These are phyloP conservation scores for Cebus imitator DNA, from an alignment of 2,113 vertebrate species.

Conservation along the genomic window DNA sequence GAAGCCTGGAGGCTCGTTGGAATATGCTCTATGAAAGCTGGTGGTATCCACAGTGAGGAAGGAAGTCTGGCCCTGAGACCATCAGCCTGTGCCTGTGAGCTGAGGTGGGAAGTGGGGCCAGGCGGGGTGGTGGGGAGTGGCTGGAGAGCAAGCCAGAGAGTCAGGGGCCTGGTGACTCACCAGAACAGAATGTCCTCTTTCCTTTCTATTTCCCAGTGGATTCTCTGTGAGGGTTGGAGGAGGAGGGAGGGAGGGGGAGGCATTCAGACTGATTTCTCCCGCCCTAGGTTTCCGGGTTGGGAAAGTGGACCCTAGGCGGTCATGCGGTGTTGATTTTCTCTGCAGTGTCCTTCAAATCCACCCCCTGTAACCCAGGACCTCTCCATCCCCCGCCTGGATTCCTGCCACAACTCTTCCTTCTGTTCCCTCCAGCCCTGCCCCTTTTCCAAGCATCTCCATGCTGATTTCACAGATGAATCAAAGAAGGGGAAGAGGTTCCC, in stretches of 20 bases:
- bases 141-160: neutral
- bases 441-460: neutral
- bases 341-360: neutral
- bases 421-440: neutral
- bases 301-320: neutral
- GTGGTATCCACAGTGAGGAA: neutral
- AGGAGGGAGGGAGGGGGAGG: neutral
- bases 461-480: neutral
- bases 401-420: neutral
- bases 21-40: neutral
- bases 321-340: neutral
- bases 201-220: constrained; percentile 46
- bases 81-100: neutral
- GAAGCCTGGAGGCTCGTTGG: neutral
- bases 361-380: neutral
- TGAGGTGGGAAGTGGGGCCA: neutral
- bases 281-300: neutral
- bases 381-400: neutral
- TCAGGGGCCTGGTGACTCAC: constrained; percentile 64
- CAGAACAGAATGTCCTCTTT: constrained; percentile 66
- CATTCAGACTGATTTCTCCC: neutral
- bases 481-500: neutral
- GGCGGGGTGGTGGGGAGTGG: neutral
- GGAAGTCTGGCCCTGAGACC: neutral
- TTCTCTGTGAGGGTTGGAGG: neutral